Evolutionary conservation across 1,140 invertebrate species (phyloP).

Genomic region (Lasioglossum albipes): DNA sequence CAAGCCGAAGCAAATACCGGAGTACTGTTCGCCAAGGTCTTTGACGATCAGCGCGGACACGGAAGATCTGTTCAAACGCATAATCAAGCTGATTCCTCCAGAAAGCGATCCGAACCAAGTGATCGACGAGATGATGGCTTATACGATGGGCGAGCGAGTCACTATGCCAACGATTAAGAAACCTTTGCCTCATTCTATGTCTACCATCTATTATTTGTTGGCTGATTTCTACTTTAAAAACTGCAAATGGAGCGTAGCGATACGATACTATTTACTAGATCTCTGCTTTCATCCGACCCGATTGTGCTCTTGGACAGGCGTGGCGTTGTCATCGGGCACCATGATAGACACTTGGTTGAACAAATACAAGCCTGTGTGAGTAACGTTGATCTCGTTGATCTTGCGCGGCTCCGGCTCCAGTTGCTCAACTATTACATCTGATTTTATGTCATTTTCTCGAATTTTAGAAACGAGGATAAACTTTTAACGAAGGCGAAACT

Average conservation of each 20-base stretch:
- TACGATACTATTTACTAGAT: conserved; percentile 91
- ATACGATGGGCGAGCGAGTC: conserved; percentile 83
- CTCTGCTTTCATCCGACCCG: conserved; percentile 88
- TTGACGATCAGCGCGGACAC: conserved; percentile 88
- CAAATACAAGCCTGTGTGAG: conserved; percentile 83
- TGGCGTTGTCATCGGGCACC: conserved; percentile 90
- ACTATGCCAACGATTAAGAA: conserved; percentile 80
- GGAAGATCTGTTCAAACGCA: conserved; percentile 88
- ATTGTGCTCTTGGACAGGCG: conserved; percentile 95
- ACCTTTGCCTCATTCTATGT: conserved; percentile 80
- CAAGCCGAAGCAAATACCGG: conserved; percentile 88
- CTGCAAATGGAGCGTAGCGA: conserved; percentile 87
- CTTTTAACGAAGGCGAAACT: conserved; percentile 87
- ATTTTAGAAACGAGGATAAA: conserved; percentile 83
- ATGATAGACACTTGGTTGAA: conserved; percentile 91
- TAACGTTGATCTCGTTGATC: conserved; percentile 14
- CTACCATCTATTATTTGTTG: conserved; percentile 92
- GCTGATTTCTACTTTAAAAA: conserved; percentile 97
- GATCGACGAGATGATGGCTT: conserved; percentile 83
- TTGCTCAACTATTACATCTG: too few relatives aligned
- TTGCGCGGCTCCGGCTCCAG: too few relatives aligned
- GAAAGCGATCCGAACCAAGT: conserved; percentile 83
- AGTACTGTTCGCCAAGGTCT: conserved; percentile 89
- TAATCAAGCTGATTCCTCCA: conserved; percentile 86
- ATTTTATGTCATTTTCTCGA: too few relatives aligned